These are phyloP conservation scores for Zaprionus camerounensis DNA, from an alignment of 1,140 invertebrate genomes.

Conservation along the genomic window DNA sequence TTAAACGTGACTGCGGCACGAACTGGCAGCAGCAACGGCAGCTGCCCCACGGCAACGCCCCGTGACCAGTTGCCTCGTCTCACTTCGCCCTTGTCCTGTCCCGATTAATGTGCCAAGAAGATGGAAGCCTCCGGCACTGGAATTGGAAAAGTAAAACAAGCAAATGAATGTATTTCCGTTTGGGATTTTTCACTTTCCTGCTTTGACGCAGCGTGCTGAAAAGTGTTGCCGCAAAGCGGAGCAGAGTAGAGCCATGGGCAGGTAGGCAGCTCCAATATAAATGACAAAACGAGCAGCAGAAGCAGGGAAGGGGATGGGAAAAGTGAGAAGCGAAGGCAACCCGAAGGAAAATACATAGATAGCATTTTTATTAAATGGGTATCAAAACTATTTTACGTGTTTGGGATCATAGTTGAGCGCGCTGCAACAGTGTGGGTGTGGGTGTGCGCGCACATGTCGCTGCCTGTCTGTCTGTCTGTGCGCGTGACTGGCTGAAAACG, in stretches of 20 bases:
- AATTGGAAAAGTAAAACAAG: conserved; percentile 83
- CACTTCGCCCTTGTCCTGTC: not conserved
- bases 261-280: conserved; percentile 47
- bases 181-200: conserved; percentile 81
- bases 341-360: conserved; percentile 64
- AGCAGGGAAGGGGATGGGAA: not conserved
- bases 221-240: conserved; percentile 54
- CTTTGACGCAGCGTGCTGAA: conserved; percentile 51
- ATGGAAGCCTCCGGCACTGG: conserved; percentile 64
- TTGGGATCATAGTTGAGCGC: conserved; percentile 46
- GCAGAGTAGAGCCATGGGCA: not conserved
- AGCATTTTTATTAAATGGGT: conserved; percentile 77
- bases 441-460: not conserved
- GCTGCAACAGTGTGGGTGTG: conserved; percentile 15
- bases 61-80: conserved; percentile 11
- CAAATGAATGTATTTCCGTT: conserved; percentile 83
- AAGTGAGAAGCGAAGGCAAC: not conserved
- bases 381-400: conserved; percentile 79
- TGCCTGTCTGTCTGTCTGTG: conserved; percentile 13
- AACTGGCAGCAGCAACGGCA: conserved; percentile 35
- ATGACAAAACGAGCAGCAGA: conserved; percentile 58
- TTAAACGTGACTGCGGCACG: conserved; percentile 83
- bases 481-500: conserved; percentile 52
- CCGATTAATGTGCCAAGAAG: conserved; percentile 34
- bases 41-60: conserved; percentile 43